phyloP scores from a whole-genome alignment of 2,888 invertebrate genomes.

The Caradrina kadenii region DNA sequence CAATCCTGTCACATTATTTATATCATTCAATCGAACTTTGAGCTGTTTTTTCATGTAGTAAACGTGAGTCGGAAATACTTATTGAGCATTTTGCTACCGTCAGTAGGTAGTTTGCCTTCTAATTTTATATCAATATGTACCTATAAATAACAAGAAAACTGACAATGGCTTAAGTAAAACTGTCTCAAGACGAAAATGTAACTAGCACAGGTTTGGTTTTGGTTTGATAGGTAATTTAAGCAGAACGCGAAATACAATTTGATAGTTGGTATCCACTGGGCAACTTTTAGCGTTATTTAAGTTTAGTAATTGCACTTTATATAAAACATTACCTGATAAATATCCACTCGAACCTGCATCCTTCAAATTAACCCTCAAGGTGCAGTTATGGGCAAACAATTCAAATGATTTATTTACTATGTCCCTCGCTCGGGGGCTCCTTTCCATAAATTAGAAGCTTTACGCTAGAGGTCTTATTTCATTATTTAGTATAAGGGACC shows the following conservation, averaged over 20 bases:
- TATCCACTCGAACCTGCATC: constrained; percentile 43
- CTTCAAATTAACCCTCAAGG: constrained; percentile 63
- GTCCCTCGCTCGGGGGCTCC: constrained; percentile 62
- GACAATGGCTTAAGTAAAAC: background rate
- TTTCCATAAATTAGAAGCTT: constrained; percentile 73
- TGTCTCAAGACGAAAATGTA: background rate
- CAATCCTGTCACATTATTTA: constrained; percentile 33
- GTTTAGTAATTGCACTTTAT: constrained; percentile 7
- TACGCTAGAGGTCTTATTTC: constrained; percentile 67
- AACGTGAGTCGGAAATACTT: constrained; percentile 14
- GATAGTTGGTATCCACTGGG: background rate
- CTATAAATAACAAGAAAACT: no score
- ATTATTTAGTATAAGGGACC: constrained; percentile 63
- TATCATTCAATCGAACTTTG: constrained; percentile 13
- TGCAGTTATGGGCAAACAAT: constrained; percentile 66
- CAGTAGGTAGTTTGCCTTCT: constrained; percentile 11
- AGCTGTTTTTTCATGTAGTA: constrained; percentile 20
- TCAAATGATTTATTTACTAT: constrained; percentile 71
- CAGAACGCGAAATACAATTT: background rate
- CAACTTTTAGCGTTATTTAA: background rate
- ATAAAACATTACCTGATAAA: constrained; percentile 24
- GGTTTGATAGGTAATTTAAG: no score
- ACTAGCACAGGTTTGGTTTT: no score
- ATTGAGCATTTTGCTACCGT: background rate
- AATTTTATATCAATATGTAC: background rate